Evolutionary conservation across 2,797 vertebrate genomes (phyloP), one percentile per base, ranked within the genome.

Genomic region (Clarias laeviceps): DNA sequence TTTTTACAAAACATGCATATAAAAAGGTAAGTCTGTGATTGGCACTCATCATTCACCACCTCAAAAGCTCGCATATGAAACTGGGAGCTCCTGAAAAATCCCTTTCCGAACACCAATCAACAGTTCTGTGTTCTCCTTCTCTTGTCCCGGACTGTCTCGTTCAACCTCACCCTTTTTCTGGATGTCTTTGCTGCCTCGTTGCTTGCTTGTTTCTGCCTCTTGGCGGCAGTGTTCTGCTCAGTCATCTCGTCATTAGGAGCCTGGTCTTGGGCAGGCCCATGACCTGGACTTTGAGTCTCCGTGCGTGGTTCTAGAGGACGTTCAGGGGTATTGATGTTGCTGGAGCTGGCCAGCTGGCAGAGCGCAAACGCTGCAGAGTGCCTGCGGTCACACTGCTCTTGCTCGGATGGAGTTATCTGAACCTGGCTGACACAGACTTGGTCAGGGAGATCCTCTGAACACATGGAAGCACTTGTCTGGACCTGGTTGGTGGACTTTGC

Each of bases 331-430:
- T 68, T 86, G 59, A 92, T 87, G 66, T 90, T 79, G 89, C 95
- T 96, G 74, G 96, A 97, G 0, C 91, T 93, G 0, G 98, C 97
- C n/a, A 99, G 93, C 88, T 99, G 98, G 90, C 98, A 99, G 85
- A 99, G 97, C 0, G 98, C 97, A 59, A 99, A 96, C 0, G 98
- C 98, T 0, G 98, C 98, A 0, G 95, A 97, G 91, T 97, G 97
- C 90, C 98, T 97, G 92, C 97, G 96, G 0, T 99, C 97, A 7
- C 94, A 94, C 15, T 93, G 93, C 80, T 98, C 97, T 59, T 95
- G 94, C 0, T 93, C 92, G 12, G 88, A 85, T 29, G 87, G 79
- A n/a, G 15, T 65, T 18, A 80, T 54, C 69, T 84, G 74, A 50
- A 22, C 69, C 1, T 78, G 69, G 15, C 20, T 34, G n/a, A 54